Percentiles rank a stretch among this genome's conserved stretches.
Conservation (phyloP, 1,140 invertebrate genomes). For the Nomia melanderi region DNA sequence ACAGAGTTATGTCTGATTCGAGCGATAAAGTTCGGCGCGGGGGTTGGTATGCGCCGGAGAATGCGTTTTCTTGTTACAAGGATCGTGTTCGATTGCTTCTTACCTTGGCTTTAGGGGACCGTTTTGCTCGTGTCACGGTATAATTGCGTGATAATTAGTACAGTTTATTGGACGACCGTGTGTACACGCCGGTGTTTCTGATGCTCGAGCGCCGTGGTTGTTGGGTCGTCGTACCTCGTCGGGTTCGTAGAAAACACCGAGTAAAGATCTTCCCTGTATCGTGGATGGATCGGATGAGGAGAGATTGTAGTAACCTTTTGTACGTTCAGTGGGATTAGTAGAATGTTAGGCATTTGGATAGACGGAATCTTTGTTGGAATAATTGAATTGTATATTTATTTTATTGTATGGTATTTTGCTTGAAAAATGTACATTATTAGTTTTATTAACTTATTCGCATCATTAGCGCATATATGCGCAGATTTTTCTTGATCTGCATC, state of each 20-base stretch:
- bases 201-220: too few species aligned
- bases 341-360: not conserved
- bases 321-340: not conserved
- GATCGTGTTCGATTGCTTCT: not conserved
- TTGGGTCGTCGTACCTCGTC: not conserved
- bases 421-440: too few species aligned
- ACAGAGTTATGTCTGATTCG: slow-evolving; percentile 10
- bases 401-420: not conserved
- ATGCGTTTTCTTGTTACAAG: not conserved
- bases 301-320: not conserved
- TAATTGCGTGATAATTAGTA: not conserved
- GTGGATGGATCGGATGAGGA: not conserved
- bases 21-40: slow-evolving; percentile 5
- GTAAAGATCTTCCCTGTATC: not conserved
- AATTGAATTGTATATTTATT: not conserved
- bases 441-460: too few species aligned
- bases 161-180: not conserved
- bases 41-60: too few species aligned
- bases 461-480: too few species aligned
- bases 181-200: not conserved
- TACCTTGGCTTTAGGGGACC: too few species aligned
- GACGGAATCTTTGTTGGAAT: too few species aligned
- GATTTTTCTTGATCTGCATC: too few species aligned
- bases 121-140: not conserved
- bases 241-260: too few species aligned